Evolutionary conservation across 2,797 vertebrate genomes (phyloP), one percentile per base, ranked within the genome.

Genomic region (Margarornis squamiger): DNA sequence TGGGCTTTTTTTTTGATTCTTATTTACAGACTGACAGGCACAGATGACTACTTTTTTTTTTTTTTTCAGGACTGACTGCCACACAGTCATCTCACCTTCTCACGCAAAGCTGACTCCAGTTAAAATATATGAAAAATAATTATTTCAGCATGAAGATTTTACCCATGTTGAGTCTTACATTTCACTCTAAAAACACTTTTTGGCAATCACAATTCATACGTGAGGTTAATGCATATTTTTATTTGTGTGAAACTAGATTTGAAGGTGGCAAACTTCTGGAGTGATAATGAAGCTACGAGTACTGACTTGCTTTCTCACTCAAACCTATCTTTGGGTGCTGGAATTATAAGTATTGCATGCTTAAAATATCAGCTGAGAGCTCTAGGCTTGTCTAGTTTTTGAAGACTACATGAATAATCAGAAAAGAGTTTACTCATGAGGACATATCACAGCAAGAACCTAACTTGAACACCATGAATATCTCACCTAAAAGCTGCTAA

Each of bases 221-320:
- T 67, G 45, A 83, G 16, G 58, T 67, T 82, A 92, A 85, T 83
- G 46, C n/a, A 30, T 63, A n/a, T 79, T 91, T 89, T 76, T 75
- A 51, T 76, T 92, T 52, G 34, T 61, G 75, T 82, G 78, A 94
- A 95, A 57, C n/a, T 54, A 32, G 38, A 77, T 88, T 80, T 87
- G 59, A 91, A 71, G 38, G 59, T 49, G 62, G 7, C 34, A 95
- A 79, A 82, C 59, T 15, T 92, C 57, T 80, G 75, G 41, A 93
- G 90, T 77, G 79, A 71, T 80, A 94, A 92, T 49, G 86, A 91
- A 93, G 39, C 66, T 82, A 32, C 0, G 0, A 92, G 63, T 62
- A 43, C 23, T 70, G 9, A 95, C 41, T 95, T 9, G 7, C 46
- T 93, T 96, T 96, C 90, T 94, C 92, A 95, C 76, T 86, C 51